Evolutionary conservation across 2,797 vertebrate species (phyloP).

Genomic region (Muscicapa striata): DNA sequence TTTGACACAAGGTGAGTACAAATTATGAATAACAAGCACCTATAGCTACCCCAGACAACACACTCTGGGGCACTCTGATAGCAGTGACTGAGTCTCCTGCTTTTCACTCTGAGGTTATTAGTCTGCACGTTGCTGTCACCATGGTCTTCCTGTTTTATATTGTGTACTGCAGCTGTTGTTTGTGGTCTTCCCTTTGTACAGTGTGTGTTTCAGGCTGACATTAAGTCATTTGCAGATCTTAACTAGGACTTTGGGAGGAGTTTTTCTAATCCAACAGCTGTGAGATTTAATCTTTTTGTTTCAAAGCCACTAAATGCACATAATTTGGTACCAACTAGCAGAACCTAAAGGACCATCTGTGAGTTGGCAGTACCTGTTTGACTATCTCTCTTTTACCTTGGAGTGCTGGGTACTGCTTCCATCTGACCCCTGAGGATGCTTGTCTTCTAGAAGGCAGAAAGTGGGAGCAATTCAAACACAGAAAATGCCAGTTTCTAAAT

Average conservation of each 20-base stretch:
- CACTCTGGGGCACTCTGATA: not conserved
- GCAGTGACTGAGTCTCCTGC: not conserved
- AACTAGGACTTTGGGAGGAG: not conserved
- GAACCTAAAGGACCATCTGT: not conserved
- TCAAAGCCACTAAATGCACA: not conserved
- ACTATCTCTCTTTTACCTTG: not conserved
- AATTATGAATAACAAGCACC: not conserved
- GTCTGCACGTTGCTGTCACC: not conserved
- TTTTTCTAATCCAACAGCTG: not conserved
- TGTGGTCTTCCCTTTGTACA: not conserved
- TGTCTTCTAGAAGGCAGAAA: accelerated
- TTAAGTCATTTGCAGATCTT: not conserved
- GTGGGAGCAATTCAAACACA: not conserved
- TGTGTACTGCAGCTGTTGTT: not conserved
- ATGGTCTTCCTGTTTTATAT: not conserved
- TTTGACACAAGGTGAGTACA: not conserved
- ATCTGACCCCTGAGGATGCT: not conserved
- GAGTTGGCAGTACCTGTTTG: not conserved
- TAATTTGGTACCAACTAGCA: not conserved
- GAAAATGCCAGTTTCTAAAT: not conserved
- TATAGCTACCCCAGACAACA: accelerated
- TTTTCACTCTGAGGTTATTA: not conserved
- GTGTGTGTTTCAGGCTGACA: not conserved
- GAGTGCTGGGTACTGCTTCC: not conserved
- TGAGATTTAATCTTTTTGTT: not conserved